Evolutionary conservation across 2,113 vertebrate genomes (phyloP).

Genomic region (Centrocercus urophasianus): DNA sequence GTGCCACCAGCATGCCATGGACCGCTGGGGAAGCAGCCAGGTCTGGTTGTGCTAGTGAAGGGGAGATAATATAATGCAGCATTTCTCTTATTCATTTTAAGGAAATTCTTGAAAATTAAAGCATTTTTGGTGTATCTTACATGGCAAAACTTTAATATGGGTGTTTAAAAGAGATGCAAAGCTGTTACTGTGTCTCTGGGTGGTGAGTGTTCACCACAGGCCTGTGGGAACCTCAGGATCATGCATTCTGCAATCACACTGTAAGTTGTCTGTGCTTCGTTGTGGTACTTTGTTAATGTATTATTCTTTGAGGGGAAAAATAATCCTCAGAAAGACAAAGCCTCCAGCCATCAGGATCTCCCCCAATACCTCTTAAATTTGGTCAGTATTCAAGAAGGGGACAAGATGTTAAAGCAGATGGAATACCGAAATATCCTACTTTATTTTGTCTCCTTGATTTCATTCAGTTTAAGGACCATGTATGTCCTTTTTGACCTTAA

Average conservation of each 20-base stretch:
- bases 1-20: accelerated
- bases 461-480: not conserved
- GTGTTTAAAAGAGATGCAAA: not conserved
- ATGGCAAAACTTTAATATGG: not conserved
- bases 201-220: not conserved
- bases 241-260: not conserved
- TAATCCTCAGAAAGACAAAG: not conserved
- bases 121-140: not conserved
- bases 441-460: not conserved
- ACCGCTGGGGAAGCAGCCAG: accelerated
- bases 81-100: not conserved
- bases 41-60: not conserved
- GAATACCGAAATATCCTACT: not conserved
- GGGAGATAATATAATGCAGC: not conserved
- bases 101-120: not conserved
- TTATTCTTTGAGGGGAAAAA: not conserved
- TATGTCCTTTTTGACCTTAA: not conserved
- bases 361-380: not conserved
- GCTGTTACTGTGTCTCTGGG: not conserved
- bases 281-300: not conserved
- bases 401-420: not conserved
- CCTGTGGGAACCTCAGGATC: not conserved
- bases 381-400: not conserved
- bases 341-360: not conserved
- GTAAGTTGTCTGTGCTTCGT: not conserved